A percentile compares a stretch with the other conserved stretches of the same genome.
Conservation (phyloP, 2,888 invertebrate species). For the Rhamphomyia laevipes region DNA sequence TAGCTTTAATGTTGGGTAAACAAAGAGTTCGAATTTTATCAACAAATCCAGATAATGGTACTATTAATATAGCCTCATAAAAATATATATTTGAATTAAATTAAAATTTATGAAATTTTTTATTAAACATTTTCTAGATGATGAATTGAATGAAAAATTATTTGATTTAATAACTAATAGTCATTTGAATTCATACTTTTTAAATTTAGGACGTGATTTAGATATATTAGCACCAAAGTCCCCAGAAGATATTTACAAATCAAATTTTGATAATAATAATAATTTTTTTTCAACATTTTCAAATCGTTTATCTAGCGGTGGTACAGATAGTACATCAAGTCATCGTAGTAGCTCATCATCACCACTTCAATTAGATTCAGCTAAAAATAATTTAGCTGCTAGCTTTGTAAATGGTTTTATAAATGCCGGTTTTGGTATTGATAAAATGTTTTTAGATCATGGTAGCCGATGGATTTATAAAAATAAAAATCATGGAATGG, state of each 20-base stretch:
- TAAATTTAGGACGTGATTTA: conserved; percentile 79
- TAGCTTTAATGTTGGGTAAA: conserved; percentile 84
- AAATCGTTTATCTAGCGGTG: not conserved
- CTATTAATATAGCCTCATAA: too few species aligned
- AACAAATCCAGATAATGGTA: too few species aligned
- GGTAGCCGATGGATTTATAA: conserved; percentile 73
- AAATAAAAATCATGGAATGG: conserved; percentile 88
- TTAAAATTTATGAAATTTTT: too few species aligned
- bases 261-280: conserved; percentile 58
- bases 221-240: conserved; percentile 94
- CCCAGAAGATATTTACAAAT: conserved; percentile 93
- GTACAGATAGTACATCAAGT: too few species aligned
- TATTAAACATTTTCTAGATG: too few species aligned
- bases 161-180: conserved; percentile 79
- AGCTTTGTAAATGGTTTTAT: conserved; percentile 95
- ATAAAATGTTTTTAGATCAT: conserved; percentile 74
- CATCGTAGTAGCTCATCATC: conserved; percentile 24
- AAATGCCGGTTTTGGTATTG: conserved; percentile 86
- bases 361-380: conserved; percentile 66
- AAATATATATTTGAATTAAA: too few species aligned
- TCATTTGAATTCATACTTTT: conserved; percentile 75
- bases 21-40: conserved; percentile 62
- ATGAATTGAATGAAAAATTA: conserved; percentile 49
- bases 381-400: conserved; percentile 82
- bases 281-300: conserved; percentile 40